These are phyloP conservation scores for Lanistes nyassanus DNA, from an alignment of 1,140 invertebrate species.

Conservation along the genomic window DNA sequence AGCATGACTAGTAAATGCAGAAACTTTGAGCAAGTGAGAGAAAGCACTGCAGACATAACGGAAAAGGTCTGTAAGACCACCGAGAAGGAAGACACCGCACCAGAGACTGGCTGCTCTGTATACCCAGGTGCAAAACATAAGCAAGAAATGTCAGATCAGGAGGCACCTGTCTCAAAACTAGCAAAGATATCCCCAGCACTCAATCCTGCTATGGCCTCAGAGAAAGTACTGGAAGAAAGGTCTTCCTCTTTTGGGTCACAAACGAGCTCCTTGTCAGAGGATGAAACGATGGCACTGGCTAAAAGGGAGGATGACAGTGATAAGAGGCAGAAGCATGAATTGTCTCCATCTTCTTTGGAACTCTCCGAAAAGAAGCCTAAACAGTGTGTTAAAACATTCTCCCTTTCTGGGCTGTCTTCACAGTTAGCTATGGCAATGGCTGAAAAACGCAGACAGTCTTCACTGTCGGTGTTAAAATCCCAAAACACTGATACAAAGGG, in stretches of 20 bases:
- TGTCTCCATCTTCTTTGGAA: too few relatives aligned
- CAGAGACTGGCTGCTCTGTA: too few relatives aligned
- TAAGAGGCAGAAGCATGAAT: not conserved
- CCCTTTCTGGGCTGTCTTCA: slow-evolving; percentile 9
- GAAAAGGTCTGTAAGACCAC: too few relatives aligned
- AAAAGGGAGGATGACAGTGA: not conserved
- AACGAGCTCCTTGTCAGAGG: not conserved
- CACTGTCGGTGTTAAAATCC: not conserved
- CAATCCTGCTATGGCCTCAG: too few relatives aligned
- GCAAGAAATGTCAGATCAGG: too few relatives aligned
- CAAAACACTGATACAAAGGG: not conserved
- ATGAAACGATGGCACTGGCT: not conserved
- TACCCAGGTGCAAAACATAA: too few relatives aligned
- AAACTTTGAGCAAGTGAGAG: too few relatives aligned
- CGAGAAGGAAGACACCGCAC: too few relatives aligned
- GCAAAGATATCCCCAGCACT: too few relatives aligned
- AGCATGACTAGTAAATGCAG: too few relatives aligned
- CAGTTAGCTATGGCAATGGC: slow-evolving; percentile 21
- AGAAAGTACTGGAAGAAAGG: not conserved
- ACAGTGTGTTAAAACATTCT: not conserved
- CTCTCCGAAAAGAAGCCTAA: not conserved
- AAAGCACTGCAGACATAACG: too few relatives aligned
- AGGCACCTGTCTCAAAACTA: too few relatives aligned
- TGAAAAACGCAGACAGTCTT: slow-evolving; percentile 1
- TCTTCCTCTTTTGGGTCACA: not conserved